phyloP scores from a whole-genome alignment of 2,113 vertebrate species.

The Desmodus rotundus region DNA sequence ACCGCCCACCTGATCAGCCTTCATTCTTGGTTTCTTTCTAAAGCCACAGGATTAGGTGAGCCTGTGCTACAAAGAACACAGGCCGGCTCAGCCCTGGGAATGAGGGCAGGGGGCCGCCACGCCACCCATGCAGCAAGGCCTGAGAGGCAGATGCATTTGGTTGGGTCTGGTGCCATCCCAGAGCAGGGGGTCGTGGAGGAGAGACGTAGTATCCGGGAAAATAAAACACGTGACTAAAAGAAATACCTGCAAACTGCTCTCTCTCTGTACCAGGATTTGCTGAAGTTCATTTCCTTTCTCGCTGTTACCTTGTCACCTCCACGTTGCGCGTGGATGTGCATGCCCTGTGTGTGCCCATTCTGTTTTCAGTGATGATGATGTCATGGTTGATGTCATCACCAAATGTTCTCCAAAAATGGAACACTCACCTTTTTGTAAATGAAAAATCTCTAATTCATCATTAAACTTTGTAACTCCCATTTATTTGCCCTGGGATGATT shows the following conservation, averaged over 20 bases:
- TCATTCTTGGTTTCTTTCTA: background rate
- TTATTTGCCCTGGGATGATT: background rate
- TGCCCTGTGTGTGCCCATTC: no score
- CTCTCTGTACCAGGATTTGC: background rate
- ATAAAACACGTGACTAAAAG: background rate
- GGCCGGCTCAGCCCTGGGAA: background rate
- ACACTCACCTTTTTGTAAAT: background rate
- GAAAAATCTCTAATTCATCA: background rate
- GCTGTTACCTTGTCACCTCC: background rate
- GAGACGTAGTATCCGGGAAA: background rate
- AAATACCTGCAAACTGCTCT: background rate
- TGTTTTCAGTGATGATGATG: background rate
- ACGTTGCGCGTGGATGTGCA: accelerated
- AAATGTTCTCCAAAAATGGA: background rate
- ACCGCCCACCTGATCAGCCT: background rate
- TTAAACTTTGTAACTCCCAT: background rate
- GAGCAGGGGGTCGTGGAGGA: background rate
- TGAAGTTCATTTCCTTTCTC: background rate
- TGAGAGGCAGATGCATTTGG: background rate
- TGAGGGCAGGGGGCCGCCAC: background rate
- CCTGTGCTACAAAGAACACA: no score
- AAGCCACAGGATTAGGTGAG: background rate
- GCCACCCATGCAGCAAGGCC: background rate
- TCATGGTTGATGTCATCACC: background rate
- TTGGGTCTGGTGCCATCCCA: background rate